Conservation (phyloP, 30 jellyfish, hydroid and myxozoan species). For the Haliclystus octoradiatus region DNA sequence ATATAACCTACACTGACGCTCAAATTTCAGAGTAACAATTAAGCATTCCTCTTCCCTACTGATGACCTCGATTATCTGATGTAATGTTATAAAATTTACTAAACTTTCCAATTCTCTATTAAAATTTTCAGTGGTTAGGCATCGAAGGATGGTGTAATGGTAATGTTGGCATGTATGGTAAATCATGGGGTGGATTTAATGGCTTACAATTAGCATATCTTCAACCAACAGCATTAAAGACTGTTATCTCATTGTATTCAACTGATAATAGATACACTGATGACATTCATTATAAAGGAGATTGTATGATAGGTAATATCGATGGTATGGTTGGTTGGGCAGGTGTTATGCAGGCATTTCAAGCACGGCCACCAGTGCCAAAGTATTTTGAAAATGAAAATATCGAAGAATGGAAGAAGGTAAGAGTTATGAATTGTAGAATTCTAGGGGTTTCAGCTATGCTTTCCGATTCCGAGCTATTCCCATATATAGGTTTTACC, state of each 20-base stretch:
- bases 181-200: constrained; percentile 51
- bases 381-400: constrained; percentile 1
- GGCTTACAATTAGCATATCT: constrained; percentile 40
- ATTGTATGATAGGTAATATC: constrained; percentile 17
- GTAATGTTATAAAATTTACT: too few species aligned
- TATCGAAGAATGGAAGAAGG: constrained; percentile 9
- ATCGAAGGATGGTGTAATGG: constrained; percentile 32
- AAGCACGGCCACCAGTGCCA: constrained; percentile 39
- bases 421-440: too few species aligned
- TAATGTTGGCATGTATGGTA: constrained; percentile 42
- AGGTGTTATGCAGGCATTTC: constrained; percentile 5
- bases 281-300: constrained; percentile 42
- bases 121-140: constrained; percentile 31
- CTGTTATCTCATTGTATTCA: constrained; percentile 23
- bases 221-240: constrained; percentile 29
- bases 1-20: too few species aligned
- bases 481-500: too few species aligned
- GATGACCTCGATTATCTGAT: too few species aligned
- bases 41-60: too few species aligned
- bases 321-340: constrained; percentile 29
- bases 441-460: too few species aligned
- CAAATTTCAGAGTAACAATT: too few species aligned
- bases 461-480: too few species aligned
- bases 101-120: too few species aligned
- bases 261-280: constrained; percentile 29